Evolutionary conservation across 2,797 vertebrate species (phyloP).

Genomic region (Pogoniulus pusillus): DNA sequence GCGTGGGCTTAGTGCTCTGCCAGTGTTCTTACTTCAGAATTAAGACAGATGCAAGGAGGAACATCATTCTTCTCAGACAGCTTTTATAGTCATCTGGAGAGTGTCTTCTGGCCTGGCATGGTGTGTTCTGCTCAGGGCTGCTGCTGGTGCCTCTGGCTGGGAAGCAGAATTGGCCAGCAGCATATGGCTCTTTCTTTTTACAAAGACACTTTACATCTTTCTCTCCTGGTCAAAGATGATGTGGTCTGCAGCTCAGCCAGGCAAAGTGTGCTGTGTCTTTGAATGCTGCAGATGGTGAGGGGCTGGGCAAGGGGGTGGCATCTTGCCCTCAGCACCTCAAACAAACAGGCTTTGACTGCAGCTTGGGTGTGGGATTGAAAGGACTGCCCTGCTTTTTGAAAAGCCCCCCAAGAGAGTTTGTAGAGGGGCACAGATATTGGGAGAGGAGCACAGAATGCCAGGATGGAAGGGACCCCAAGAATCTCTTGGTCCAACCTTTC

Average conservation of each 20-base stretch:
- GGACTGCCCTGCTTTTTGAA: background rate
- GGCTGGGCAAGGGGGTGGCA: background rate
- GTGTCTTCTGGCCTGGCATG: background rate
- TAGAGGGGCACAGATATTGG: background rate
- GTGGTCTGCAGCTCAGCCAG: background rate
- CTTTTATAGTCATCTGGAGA: background rate
- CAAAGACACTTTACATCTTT: accelerated
- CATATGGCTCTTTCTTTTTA: background rate
- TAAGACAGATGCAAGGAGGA: background rate
- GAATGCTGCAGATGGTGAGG: background rate
- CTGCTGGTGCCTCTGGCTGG: background rate
- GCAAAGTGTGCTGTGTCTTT: background rate
- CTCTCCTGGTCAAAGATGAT: background rate
- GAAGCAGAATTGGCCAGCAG: background rate
- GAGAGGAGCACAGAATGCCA: background rate
- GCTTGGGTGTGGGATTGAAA: accelerated
- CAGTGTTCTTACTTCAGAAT: background rate
- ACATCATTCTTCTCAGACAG: background rate
- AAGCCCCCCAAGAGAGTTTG: no score
- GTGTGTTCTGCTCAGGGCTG: background rate
- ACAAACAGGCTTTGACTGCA: background rate
- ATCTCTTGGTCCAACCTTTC: no score
- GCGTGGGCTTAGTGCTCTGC: background rate
- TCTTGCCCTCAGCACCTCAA: background rate
- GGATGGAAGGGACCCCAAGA: no score